Evolutionary conservation across 1,140 invertebrate species (phyloP).

Genomic region (Apocrypta bakeri): DNA sequence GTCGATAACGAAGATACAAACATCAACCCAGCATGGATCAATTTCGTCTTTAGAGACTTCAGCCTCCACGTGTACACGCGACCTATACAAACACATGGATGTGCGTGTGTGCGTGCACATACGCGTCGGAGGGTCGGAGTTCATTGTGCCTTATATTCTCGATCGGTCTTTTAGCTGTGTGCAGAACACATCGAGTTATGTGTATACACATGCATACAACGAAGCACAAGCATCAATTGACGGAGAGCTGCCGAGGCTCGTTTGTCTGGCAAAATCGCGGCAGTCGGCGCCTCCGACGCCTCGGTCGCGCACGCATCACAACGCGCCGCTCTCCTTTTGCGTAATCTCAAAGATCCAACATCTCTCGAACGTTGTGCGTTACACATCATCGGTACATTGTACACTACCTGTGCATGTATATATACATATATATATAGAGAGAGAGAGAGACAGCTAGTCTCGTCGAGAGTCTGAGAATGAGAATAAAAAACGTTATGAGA

Average conservation of each 20-base stretch:
- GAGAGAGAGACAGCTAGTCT: too few species aligned
- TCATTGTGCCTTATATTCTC: conserved; percentile 64
- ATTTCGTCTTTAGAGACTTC: conserved; percentile 5
- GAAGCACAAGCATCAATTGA: conserved; percentile 53
- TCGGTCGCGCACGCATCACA: conserved; percentile 12
- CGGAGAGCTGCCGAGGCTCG: conserved; percentile 6
- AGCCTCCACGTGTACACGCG: background rate
- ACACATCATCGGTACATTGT: too few species aligned
- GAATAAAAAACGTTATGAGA: background rate
- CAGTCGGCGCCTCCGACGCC: conserved; percentile 25
- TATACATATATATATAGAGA: too few species aligned
- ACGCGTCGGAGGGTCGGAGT: conserved; percentile 63
- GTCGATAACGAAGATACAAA: too few species aligned
- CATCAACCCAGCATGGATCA: background rate
- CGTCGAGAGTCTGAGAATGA: too few species aligned
- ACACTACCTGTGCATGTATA: too few species aligned
- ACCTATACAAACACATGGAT: too few species aligned
- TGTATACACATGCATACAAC: conserved; percentile 32
- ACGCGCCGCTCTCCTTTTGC: background rate
- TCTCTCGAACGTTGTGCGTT: background rate
- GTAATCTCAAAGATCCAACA: conserved; percentile 2
- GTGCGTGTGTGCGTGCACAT: too few species aligned
- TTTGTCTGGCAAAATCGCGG: conserved; percentile 3
- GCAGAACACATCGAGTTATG: too few species aligned
- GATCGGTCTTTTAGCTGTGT: background rate